These are phyloP conservation scores for Scaptodrosophila lebanonensis DNA, from an alignment of 1,140 invertebrate genomes.

Conservation along the genomic window DNA sequence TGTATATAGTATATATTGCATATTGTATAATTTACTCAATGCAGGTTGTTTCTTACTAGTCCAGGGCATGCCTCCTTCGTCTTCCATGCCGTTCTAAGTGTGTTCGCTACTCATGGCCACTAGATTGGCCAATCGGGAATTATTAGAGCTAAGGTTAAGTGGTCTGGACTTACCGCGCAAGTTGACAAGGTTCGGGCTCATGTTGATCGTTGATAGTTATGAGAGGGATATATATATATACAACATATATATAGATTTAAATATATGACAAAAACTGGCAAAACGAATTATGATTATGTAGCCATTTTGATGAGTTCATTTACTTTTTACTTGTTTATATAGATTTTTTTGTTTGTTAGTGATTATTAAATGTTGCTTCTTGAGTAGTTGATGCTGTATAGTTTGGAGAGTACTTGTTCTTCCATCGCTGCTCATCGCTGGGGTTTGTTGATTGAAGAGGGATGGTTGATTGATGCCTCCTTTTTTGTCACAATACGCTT, in stretches of 20 bases:
- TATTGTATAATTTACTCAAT: no score
- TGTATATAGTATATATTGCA: no score
- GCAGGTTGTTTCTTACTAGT: no score
- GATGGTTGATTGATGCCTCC: constrained; percentile 9
- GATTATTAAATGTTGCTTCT: constrained; percentile 61
- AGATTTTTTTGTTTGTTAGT: constrained; percentile 17
- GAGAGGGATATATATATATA: constrained; percentile 42
- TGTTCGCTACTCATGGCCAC: constrained; percentile 23
- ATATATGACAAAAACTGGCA: constrained; percentile 7
- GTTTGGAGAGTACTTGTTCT: constrained; percentile 12
- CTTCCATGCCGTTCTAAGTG: constrained; percentile 43
- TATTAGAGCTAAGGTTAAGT: constrained; percentile 45
- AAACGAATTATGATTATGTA: constrained; percentile 18
- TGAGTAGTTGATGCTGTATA: constrained; percentile 26
- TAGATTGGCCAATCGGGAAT: constrained; percentile 44
- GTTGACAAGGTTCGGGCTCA: constrained; percentile 46
- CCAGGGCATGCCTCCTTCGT: constrained; percentile 25
- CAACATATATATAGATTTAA: no score
- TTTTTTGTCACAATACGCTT: constrained; percentile 54
- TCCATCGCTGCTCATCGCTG: constrained; percentile 28
- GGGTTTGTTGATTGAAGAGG: constrained; percentile 45
- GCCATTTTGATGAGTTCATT: background rate
- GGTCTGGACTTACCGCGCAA: constrained; percentile 65
- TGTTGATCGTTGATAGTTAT: constrained; percentile 59
- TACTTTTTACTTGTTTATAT: constrained; percentile 19